Percentiles rank a stretch among this genome's conserved stretches.
Evolutionary conservation across 2,888 invertebrate genomes (phyloP).

Genomic region (Drosophila ezoana): DNA sequence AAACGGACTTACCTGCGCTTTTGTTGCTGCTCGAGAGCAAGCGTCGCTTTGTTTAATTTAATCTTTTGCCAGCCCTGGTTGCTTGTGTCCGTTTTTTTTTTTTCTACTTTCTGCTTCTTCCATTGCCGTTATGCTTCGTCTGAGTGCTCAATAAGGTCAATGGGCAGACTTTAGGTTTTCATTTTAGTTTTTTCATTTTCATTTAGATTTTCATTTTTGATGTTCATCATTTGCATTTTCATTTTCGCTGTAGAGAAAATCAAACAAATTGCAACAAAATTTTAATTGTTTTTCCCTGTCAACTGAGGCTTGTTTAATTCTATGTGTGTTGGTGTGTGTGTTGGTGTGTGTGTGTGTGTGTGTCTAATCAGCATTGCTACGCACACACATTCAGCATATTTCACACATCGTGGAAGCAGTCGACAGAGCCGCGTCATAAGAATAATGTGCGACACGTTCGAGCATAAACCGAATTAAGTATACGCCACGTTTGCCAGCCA

Average conservation of each 20-base stretch:
- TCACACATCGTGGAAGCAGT: constrained; percentile 69
- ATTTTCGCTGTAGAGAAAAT: constrained; percentile 67
- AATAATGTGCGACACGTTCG: constrained; percentile 78
- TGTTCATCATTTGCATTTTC: constrained; percentile 42
- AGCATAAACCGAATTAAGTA: constrained; percentile 78
- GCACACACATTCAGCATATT: constrained; percentile 77
- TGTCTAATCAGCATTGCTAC: constrained; percentile 70
- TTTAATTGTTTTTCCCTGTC: constrained; percentile 64
- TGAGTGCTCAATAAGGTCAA: constrained; percentile 74
- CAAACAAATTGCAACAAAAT: constrained; percentile 69
- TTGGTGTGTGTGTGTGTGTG: constrained; percentile 12
- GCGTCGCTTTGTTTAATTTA: background rate
- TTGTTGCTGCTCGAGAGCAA: background rate
- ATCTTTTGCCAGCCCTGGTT: constrained; percentile 12
- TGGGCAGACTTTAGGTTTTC: constrained; percentile 58
- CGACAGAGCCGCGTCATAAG: constrained; percentile 52
- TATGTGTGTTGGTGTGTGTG: constrained; percentile 4
- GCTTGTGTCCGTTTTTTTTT: constrained; percentile 10
- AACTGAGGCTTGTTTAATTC: constrained; percentile 15
- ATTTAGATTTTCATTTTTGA: constrained; percentile 28
- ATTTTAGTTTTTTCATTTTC: constrained; percentile 38
- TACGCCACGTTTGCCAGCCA: constrained; percentile 73
- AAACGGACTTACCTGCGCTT: constrained; percentile 6
- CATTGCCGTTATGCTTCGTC: constrained; percentile 15
- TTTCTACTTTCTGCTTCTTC: background rate